These are phyloP conservation scores for Rattus norvegicus DNA, from an alignment of 2,113 vertebrate genomes.

Conservation along the genomic window DNA sequence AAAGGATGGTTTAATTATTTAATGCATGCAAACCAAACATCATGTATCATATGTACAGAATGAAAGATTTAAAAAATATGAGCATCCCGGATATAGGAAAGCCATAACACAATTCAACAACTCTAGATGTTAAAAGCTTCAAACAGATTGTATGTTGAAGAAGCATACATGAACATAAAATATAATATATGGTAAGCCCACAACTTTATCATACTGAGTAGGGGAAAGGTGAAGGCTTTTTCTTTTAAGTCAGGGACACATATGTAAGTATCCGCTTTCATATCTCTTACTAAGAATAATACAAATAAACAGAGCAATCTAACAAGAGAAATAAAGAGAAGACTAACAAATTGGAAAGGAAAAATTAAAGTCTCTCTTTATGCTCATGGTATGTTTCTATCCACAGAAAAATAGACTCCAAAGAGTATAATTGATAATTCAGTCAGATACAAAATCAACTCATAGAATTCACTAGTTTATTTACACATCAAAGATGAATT, in stretches of 20 bases:
- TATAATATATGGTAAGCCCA: background rate
- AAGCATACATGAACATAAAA: background rate
- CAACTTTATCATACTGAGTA: background rate
- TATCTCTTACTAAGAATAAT: background rate
- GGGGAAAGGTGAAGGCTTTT: background rate
- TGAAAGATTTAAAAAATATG: background rate
- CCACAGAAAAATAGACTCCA: background rate
- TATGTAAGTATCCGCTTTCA: background rate
- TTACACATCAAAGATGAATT: background rate
- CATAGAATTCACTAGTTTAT: background rate
- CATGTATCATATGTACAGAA: background rate
- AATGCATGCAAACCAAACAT: background rate
- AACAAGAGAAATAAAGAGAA: background rate
- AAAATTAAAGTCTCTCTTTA: background rate
- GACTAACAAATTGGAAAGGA: background rate
- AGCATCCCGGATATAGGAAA: background rate
- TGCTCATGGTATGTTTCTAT: background rate
- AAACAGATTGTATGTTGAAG: background rate
- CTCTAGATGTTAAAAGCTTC: background rate
- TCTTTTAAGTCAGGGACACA: background rate
- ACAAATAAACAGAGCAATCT: background rate
- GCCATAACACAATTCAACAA: background rate
- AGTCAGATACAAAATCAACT: background rate
- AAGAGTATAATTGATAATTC: background rate
- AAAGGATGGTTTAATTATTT: background rate